Evolutionary conservation across 2,797 vertebrate species (phyloP), one percentile per base, ranked within the genome.

Genomic region (Hylomyscus alleni): DNA sequence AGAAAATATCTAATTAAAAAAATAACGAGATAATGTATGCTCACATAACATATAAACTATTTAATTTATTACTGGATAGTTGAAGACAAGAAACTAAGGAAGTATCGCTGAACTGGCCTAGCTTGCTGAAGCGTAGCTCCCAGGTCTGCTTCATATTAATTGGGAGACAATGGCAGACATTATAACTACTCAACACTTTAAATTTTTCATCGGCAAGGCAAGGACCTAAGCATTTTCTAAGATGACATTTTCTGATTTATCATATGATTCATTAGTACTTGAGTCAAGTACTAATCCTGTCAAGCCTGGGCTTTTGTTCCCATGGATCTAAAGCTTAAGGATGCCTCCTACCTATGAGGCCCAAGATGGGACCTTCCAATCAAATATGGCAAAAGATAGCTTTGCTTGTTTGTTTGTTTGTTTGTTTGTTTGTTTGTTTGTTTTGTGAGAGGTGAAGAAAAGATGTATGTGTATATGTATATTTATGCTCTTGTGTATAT

Each of bases 31-130:
- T 73, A 83, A 85, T 22, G n/a, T 26, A 54, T 72, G 93, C 83
- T 87, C 34, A 37, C 47, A 54, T 72, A 52, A 52, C 91, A 75
- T 3, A 47, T 93, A 76, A 4, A 47, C 81, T 77, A 29, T 58
- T 95, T 83, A 89, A 80, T 3, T 94, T 78, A 67, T 50, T 91
- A 24, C 26, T 69, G 72, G 24, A 86, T 14, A 93, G 34, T 4
- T 92, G 26, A 10, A 87, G 6, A 84, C 78, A 34, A 17, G 3
- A 26, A 80, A 90, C 69, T 93, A 89, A 80, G 26, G 34, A n/a
- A 69, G 89, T 13, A 40, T 77, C 0, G 37, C 20, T 77, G 12
- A 37, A 11, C 12, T 82, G 34, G 80, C 67, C 84, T 85, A 92
- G 13, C 90, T 14, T 7, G 14, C 15, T 78, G 52, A 89, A 78